Evolutionary conservation across 37 sponge, comb jelly and placozoan genomes (phyloP).

Genomic region (Oscarella lobularis): DNA sequence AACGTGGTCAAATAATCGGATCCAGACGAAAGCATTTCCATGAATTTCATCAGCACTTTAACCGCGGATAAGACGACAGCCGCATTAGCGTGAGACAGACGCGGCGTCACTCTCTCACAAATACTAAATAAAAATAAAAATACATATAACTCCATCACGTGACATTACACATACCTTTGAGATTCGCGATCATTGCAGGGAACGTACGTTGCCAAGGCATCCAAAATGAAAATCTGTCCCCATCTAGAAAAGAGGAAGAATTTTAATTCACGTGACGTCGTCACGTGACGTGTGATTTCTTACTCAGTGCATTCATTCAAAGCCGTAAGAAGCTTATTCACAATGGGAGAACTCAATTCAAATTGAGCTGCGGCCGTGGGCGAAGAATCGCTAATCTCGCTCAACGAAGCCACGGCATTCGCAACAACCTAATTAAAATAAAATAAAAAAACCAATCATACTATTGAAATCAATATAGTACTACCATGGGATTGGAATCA

Average conservation of each 20-base stretch:
- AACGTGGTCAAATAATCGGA: constrained; percentile 45
- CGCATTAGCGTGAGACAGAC: constrained; percentile 95
- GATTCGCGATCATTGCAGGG: constrained; percentile 81
- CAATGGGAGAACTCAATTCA: constrained; percentile 73
- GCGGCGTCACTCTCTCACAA: constrained; percentile 92
- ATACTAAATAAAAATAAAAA: constrained; percentile 48
- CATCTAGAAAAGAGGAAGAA: too few relatives aligned
- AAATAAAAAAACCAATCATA: too few relatives aligned
- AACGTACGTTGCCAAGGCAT: constrained; percentile 63
- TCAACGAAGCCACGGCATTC: constrained; percentile 92
- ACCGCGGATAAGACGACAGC: constrained; percentile 98
- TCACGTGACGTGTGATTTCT: neutral
- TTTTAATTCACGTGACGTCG: neutral
- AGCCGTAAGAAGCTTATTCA: constrained; percentile 97
- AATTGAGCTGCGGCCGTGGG: constrained; percentile 59
- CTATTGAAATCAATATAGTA: neutral
- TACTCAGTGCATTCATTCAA: constrained; percentile 99
- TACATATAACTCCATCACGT: too few relatives aligned
- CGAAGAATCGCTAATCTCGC: constrained; percentile 83
- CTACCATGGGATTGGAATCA: constrained; percentile 96
- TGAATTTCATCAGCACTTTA: constrained; percentile 90
- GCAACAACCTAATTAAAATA: constrained; percentile 86
- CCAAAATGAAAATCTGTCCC: constrained; percentile 98
- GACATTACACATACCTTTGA: too few relatives aligned
- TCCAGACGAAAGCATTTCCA: constrained; percentile 64